Base-by-base conservation (phyloP, 1,140 invertebrate genomes). In the Oreohelix idahoensis region DNA sequence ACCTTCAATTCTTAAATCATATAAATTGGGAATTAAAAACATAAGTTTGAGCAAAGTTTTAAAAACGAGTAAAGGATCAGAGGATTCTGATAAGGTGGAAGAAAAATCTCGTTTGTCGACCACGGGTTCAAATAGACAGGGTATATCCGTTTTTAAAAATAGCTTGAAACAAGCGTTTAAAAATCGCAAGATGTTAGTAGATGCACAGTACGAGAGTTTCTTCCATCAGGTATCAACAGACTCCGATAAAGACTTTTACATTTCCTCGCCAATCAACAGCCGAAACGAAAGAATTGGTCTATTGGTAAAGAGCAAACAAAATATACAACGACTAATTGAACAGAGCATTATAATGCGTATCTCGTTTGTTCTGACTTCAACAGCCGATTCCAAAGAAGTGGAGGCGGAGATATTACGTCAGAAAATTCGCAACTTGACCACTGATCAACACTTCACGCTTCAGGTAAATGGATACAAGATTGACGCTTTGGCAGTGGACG, bases 381-480 rank as follows among this genome's bases (percentile, higher is more conserved):
- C 85, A 0, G 81, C 86, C 38, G 63, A 73, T 42, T 79, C 84
- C 2, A 70, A 78, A 20, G 79, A 73, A 0, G 51, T 83, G 0
- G 81, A 85, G 29, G 81, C 79, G 26, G 81, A 69, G 23, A 51
- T 89, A 17, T 73, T 88, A 63, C 53, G 45, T 49, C 58, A 89
- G 51, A 84, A 66, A 32, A 87, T 89, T 83, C 83, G 83, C 36
- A 26, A 80, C 23, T 32, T 89, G 63, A 83, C 86, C 26, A 45
- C 80, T 15, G 83, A 84, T 15, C 84, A 87, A 29, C 71, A 80
- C 26, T 88, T 90, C 70, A 87, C 69, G 32, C 74, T 90, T n/a
- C 85, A 83, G n/a, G 70, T 90, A 39, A 90, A 89, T 66, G 88
- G 87, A 17, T 89, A 87, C 13, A 79, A 84, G 26, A 71, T 88